A percentile compares a stretch with the other conserved stretches of the same genome.
phyloP scores from a whole-genome alignment of 2,113 vertebrate genomes.

The Etheostoma cragini region DNA sequence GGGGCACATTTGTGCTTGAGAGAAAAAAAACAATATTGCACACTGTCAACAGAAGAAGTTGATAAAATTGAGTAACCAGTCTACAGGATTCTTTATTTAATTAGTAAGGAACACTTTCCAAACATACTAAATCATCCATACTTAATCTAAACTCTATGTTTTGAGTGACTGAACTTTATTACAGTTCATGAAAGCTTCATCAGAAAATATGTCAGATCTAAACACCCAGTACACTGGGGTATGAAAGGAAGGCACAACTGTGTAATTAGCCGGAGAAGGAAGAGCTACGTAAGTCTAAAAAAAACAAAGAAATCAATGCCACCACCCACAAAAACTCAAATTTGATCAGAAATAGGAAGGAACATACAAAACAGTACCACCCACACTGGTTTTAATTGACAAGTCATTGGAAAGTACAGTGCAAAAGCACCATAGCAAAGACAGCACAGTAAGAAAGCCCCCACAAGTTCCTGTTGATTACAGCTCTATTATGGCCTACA shows the following conservation, averaged over 20 bases:
- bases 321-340: slow-evolving; percentile 11
- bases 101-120: neutral
- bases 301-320: neutral
- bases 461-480: slow-evolving; percentile 12
- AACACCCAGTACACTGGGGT: neutral
- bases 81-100: neutral
- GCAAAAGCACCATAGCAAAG: neutral
- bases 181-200: neutral
- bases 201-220: neutral
- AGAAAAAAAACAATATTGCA: neutral
- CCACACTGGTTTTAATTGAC: slow-evolving; percentile 5
- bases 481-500: slow-evolving; percentile 4
- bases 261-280: slow-evolving; percentile 22
- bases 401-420: neutral
- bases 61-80: neutral
- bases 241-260: neutral
- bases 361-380: slow-evolving; percentile 9
- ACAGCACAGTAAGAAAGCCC: neutral
- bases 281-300: neutral
- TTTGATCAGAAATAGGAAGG: neutral
- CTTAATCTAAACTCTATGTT: neutral
- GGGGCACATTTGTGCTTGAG: neutral
- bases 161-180: neutral
- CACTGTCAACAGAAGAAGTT: neutral
- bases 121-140: neutral